phyloP scores from a whole-genome alignment of 2,888 invertebrate genomes.

The Drosophila diplacantha region DNA sequence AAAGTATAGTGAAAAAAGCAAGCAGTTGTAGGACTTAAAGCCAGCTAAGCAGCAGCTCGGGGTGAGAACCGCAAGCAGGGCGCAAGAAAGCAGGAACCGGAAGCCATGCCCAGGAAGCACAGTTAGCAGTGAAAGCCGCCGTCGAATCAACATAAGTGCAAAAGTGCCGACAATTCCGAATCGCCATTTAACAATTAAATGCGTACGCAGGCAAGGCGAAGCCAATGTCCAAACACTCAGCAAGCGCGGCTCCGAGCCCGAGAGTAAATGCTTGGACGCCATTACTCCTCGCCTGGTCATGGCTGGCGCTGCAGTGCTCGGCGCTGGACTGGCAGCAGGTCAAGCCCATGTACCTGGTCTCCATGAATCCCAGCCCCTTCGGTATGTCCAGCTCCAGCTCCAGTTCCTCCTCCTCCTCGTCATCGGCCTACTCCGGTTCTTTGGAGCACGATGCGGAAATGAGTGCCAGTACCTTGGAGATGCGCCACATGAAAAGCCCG shows the following conservation, averaged over 20 bases:
- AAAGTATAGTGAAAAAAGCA: neutral
- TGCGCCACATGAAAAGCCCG: constrained; percentile 40
- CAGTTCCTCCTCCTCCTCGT: constrained; percentile 46
- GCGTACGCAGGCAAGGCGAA: constrained; percentile 54
- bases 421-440: constrained; percentile 44
- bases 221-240: constrained; percentile 66
- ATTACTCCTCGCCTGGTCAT: constrained; percentile 32
- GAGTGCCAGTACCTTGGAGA: constrained; percentile 49
- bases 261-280: constrained; percentile 10
- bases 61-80: neutral
- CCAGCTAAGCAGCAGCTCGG: neutral
- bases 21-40: neutral
- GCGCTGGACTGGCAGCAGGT: constrained; percentile 74
- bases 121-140: constrained; percentile 31
- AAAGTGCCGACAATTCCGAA: constrained; percentile 40
- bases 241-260: constrained; percentile 28
- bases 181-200: constrained; percentile 57
- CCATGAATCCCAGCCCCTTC: constrained; percentile 69
- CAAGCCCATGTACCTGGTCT: constrained; percentile 76
- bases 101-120: constrained; percentile 22
- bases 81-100: constrained; percentile 8
- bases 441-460: constrained; percentile 63
- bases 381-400: constrained; percentile 17
- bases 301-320: constrained; percentile 40
- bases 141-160: constrained; percentile 26